Conservation (phyloP, 2,113 vertebrate species). For the Thamnophis sirtalis region DNA sequence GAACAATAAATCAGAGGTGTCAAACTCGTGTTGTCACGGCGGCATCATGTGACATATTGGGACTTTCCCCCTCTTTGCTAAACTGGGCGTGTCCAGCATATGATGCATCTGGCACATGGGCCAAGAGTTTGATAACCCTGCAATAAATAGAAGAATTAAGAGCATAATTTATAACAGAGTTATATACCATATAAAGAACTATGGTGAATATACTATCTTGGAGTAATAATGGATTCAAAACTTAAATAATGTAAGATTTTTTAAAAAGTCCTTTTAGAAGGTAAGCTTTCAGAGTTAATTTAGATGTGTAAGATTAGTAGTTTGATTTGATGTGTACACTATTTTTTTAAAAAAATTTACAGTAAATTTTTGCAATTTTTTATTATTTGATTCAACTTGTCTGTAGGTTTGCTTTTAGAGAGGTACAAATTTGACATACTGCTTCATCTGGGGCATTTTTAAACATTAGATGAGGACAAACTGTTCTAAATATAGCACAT, state of each 20-base stretch:
- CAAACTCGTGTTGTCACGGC: no score
- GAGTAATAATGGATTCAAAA: slow-evolving; percentile 5
- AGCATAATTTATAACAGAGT: neutral
- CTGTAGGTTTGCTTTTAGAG: slow-evolving; percentile 3
- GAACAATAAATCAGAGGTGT: neutral
- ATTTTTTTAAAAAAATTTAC: neutral
- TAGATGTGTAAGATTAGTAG: neutral
- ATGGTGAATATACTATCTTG: neutral
- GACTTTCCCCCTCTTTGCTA: no score
- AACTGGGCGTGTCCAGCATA: no score
- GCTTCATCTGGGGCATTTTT: neutral
- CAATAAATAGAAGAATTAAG: neutral
- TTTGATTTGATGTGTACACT: neutral
- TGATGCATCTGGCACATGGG: no score
- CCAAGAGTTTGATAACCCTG: no score
- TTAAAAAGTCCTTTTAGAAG: slow-evolving; percentile 6
- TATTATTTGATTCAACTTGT: slow-evolving; percentile 6
- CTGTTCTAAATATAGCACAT: neutral
- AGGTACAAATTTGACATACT: slow-evolving; percentile 27
- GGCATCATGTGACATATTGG: no score
- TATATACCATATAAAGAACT: slow-evolving; percentile 12
- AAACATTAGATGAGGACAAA: neutral
- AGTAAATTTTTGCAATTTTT: neutral
- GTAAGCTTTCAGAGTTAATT: neutral
- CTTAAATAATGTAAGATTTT: neutral